phyloP scores from a whole-genome alignment of 2,888 invertebrate species.

The Caenorhabditis doughertyi region DNA sequence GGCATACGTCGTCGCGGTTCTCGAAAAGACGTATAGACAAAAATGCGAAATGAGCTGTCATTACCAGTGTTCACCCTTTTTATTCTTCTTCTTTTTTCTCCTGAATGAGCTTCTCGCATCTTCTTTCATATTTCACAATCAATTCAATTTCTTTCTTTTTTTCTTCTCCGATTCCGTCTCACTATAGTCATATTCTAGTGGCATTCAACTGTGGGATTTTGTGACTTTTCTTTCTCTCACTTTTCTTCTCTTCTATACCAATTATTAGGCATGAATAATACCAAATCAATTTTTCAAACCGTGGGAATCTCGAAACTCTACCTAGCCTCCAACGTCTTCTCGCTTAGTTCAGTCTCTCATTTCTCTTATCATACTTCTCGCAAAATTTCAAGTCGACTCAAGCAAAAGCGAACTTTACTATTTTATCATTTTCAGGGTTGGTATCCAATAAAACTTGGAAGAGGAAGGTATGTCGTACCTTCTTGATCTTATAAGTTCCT shows the following conservation, averaged over 20 bases:
- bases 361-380: slow-evolving; percentile 40
- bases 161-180: background rate
- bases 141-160: no score
- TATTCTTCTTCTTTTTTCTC: background rate
- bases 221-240: slow-evolving; percentile 19
- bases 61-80: slow-evolving; percentile 63
- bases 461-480: slow-evolving; percentile 60
- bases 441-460: slow-evolving; percentile 44
- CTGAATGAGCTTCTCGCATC: slow-evolving; percentile 10
- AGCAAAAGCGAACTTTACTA: slow-evolving; percentile 3
- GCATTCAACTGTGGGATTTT: slow-evolving; percentile 60
- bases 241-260: slow-evolving; percentile 13
- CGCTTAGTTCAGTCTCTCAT: slow-evolving; percentile 31
- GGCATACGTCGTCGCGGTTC: slow-evolving; percentile 30
- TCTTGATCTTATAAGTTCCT: slow-evolving; percentile 70
- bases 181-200: slow-evolving; percentile 48
- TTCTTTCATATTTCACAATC: slow-evolving; percentile 41
- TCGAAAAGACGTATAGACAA: slow-evolving; percentile 40
- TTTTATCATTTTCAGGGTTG: slow-evolving; percentile 28
- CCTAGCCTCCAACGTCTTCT: slow-evolving; percentile 28
- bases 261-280: slow-evolving; percentile 56
- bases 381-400: slow-evolving; percentile 2
- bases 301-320: slow-evolving; percentile 53
- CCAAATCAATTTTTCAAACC: slow-evolving; percentile 64
- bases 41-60: slow-evolving; percentile 64